Evolutionary conservation across 1,140 invertebrate species (phyloP).

Genomic region (Plodia interpunctella): DNA sequence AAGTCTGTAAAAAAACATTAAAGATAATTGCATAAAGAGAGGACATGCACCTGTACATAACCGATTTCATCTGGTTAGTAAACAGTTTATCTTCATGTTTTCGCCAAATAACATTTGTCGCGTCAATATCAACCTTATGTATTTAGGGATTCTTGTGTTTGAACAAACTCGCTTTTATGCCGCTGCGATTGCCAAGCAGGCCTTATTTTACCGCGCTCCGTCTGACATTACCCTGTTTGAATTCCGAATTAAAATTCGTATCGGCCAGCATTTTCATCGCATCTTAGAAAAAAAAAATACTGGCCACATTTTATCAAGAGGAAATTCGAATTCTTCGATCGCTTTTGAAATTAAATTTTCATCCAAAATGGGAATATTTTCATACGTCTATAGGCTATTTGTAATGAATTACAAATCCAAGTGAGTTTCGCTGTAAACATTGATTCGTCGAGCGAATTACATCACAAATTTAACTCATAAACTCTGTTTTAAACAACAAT

Average conservation of each 20-base stretch:
- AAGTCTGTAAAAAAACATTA: too few relatives aligned
- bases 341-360: conserved; percentile 14
- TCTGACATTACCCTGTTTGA: neutral
- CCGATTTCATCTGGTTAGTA: neutral
- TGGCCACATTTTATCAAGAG: neutral
- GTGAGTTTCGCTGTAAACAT: conserved; percentile 12
- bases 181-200: neutral
- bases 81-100: conserved; percentile 3
- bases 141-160: neutral
- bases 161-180: neutral
- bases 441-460: conserved; percentile 24
- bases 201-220: neutral
- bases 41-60: neutral
- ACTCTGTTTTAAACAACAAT: neutral
- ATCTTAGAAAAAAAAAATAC: neutral
- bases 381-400: conserved; percentile 63
- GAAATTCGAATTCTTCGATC: neutral
- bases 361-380: conserved; percentile 58
- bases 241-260: too few relatives aligned
- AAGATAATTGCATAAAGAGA: neutral
- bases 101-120: neutral
- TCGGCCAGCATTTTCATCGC: neutral
- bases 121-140: neutral
- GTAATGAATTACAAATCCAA: conserved; percentile 42
- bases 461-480: conserved; percentile 8